Base-by-base conservation (phyloP, 2,888 invertebrate species). In the Agapostemon virescens region DNA sequence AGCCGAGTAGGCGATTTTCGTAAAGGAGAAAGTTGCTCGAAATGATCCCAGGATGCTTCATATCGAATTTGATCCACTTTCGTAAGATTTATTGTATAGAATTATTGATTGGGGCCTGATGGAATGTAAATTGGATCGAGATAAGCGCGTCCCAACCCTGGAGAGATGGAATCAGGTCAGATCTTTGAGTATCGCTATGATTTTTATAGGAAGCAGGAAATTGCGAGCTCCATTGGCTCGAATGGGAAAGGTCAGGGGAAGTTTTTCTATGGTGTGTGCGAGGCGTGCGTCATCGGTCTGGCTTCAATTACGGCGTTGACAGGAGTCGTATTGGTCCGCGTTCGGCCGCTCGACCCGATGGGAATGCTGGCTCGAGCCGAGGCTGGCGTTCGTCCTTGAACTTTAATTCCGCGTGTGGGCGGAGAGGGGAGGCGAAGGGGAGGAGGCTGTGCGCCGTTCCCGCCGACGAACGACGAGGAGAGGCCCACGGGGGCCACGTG, bases 311-410 rank as follows among this genome's bases (percentile, higher is more conserved):
- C 55, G 7, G 20, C 66, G 69, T 30, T 52, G 79, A 79, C 80
- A 79, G 73, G 58, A 70, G 30, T 58, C 77, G 45, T 38, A 77
- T 66, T 58, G n/a, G 30, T 17, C 3, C 30, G 66, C 30, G 55
- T 55, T 11, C n/a, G 40, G 17, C 15, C 17, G 17, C 58, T 33
- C 45, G 40, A 11, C 72, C 40, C 71, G 55, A 81, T 79, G 81
- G 80, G 81, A 81, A 75, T 75, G 70, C 33, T 45, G 68, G 64
- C 49, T 36, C 40, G 58, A 69, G 52, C 40, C 72, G 75, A 75
- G 77, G 77, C 61, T 70, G 42, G 61, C 61, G 70, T 52, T 67
- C 61, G 82, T 73, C 85, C 83, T 84, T 84, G 85, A 83, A 80
- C 75, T 82, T 77, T 78, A 75, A 84, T 81, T 61, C 55, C 61